Evolutionary conservation across 2,888 invertebrate species (phyloP).

Genomic region (Epistrophella euchroma): DNA sequence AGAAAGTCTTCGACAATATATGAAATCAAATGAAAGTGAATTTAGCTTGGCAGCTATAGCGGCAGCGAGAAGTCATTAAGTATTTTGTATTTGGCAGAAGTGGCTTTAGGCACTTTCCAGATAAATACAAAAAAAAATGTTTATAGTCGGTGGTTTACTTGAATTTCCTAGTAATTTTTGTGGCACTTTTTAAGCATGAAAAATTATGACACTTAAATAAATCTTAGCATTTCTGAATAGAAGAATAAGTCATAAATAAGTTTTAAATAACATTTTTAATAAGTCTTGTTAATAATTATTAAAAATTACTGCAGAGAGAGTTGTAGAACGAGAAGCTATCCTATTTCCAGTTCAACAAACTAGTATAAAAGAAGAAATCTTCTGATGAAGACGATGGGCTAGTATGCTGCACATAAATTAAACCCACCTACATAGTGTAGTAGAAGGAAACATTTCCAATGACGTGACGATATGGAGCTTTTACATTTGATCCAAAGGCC

Average conservation of each 20-base stretch:
- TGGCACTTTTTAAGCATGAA: not conserved
- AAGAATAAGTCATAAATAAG: not conserved
- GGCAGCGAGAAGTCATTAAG: not conserved
- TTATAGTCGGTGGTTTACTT: slow-evolving; percentile 36
- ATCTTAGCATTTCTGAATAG: not conserved
- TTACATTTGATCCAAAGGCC: too few relatives aligned
- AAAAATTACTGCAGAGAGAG: too few relatives aligned
- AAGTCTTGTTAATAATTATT: too few relatives aligned
- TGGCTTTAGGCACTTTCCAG: slow-evolving; percentile 21
- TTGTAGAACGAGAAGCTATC: too few relatives aligned
- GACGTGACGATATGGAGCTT: too few relatives aligned
- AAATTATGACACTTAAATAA: not conserved
- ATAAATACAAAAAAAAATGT: not conserved
- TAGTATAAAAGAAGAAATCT: too few relatives aligned
- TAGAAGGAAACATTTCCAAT: too few relatives aligned
- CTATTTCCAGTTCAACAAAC: too few relatives aligned
- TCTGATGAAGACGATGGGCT: too few relatives aligned
- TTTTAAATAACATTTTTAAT: too few relatives aligned
- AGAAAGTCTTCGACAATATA: slow-evolving; percentile 37
- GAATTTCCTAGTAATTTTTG: slow-evolving; percentile 36
- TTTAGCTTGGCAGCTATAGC: slow-evolving; percentile 20
- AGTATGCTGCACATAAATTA: too few relatives aligned
- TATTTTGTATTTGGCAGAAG: slow-evolving; percentile 15
- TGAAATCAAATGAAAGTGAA: slow-evolving; percentile 66
- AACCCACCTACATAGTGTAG: too few relatives aligned